Base-by-base conservation (phyloP, 2,888 invertebrate genomes). In the Dorcus hopei region DNA sequence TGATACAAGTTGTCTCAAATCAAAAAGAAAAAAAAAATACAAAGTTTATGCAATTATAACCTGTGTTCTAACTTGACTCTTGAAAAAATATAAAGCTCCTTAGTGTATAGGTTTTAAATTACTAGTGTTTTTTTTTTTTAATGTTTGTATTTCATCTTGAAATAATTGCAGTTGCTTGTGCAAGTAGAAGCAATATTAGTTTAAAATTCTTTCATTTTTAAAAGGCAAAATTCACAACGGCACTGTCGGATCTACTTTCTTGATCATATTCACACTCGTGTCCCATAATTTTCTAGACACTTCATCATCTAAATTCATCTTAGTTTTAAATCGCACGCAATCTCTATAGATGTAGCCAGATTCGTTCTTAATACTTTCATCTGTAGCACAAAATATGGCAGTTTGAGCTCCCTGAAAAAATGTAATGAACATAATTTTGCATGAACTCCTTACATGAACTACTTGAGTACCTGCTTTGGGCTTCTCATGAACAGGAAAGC, bases 281-380 rank as follows among this genome's bases (percentile, higher is more conserved):
- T 84, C 80, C 93, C 93, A 94, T 14, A 94, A 79, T 64, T 85
- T 83, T 19, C 74, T 75, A 53, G 89, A 87, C 9, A 84, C 79
- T 3, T 85, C 83, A 54, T 85, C 82, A 58, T 87, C 83, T 67
- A 89, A 83, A 19, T 82, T 78, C 50, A 85, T 80, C 61, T 82
- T 85, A 0, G 88, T 85, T 51, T 79, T 79, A 73, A 84, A 88
- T 54, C 83, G 82, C 23, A 79, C 80, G 70, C 92, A 91, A 74
- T 93, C 87, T 48, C 88, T 83, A 76, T 92, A 94, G 70, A 92
- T 83, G 64, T 82, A 81, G 8, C 94, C 93, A 14, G 85, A 85
- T 69, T 87, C 85, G 0, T 85, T 83, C 11, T 79, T 77, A 33
- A 86, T 72, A 2, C 70, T 68, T 3, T 79, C 78, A 61, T 89